A percentile compares a stretch with the other conserved stretches of the same genome.
Evolutionary conservation across 2,888 invertebrate genomes (phyloP).

Genomic region (Raillietiella orientalis): DNA sequence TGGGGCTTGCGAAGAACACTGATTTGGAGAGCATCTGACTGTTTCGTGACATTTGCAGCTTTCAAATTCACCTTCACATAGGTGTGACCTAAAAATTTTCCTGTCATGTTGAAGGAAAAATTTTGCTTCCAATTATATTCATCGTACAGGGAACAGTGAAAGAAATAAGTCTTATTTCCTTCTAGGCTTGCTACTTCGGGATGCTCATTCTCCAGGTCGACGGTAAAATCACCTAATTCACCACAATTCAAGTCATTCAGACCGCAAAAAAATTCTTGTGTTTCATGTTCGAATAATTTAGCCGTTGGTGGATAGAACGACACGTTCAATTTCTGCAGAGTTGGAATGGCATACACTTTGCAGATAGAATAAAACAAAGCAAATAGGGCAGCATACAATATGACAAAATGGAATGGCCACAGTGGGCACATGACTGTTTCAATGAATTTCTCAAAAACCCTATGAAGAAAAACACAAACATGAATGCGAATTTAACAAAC

Average conservation of each 20-base stretch:
- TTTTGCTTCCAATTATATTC: neutral
- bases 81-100: slow-evolving; percentile 10
- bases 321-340: too few relatives aligned
- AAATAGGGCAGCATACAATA: slow-evolving; percentile 20
- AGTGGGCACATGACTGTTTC: slow-evolving; percentile 30
- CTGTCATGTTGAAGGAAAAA: slow-evolving; percentile 9
- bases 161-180: neutral
- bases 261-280: too few relatives aligned
- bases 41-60: neutral
- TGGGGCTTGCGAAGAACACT: slow-evolving; percentile 25
- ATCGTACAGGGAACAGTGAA: neutral
- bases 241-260: too few relatives aligned
- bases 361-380: too few relatives aligned
- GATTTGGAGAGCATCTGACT: slow-evolving; percentile 11
- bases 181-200: neutral
- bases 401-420: slow-evolving; percentile 23
- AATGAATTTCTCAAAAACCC: too few relatives aligned
- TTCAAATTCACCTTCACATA: slow-evolving; percentile 2
- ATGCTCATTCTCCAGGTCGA: too few relatives aligned
- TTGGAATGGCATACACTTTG: too few relatives aligned
- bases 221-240: too few relatives aligned
- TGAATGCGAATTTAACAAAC: too few relatives aligned
- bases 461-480: too few relatives aligned
- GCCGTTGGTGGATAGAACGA: too few relatives aligned
- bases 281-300: too few relatives aligned